Evolutionary conservation across 2,888 invertebrate genomes (phyloP), one percentile per base, ranked within the genome.

Genomic region (Pandemis cinnamomeana): DNA sequence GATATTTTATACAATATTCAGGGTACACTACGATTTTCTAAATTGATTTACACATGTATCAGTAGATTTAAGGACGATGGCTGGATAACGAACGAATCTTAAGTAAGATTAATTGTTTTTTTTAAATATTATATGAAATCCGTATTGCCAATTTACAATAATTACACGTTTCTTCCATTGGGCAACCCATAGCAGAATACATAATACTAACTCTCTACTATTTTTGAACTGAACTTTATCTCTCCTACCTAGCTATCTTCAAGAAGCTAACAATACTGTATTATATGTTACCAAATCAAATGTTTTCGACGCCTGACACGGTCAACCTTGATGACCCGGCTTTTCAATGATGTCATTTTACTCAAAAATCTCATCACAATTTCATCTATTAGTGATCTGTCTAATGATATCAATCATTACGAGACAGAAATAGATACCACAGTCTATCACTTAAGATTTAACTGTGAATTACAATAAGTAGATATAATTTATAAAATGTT

Each of bases 301-400:
- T 87, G 87, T 88, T 87, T 84, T 67, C 83, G 74, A 78, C 86
- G 69, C 76, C 87, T 85, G 84, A 61, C 79, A 53, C 61, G 80
- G 75, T 79, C 62, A 79, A 78, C 85, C 84, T 86, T 85, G 83
- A 76, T 76, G 73, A 75, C 72, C 75, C 71, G 72, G 67, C 77
- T 76, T 77, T 80, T 64, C 78, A 81, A 75, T 81, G 81, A 82
- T 79, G 81, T 80, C 80, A 81, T 78, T 80, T 80, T 80, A 81
- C 80, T 81, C 78, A 73, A 78, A 81, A 81, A 85, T 84, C 79
- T 82, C 75, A 78, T 73, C 72, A 77, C 76, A 76, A 77, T 20
- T 55, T 8, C 6, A 20, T 15, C 55, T 7, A 55, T 55, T 55
- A 20, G 20, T 15, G 53, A 20, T 55, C 3, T 55, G 20, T 55